A percentile compares a stretch with the other conserved stretches of the same genome.
Conservation (phyloP, 2,797 vertebrate species). For the Urosaurus nigricauda region DNA sequence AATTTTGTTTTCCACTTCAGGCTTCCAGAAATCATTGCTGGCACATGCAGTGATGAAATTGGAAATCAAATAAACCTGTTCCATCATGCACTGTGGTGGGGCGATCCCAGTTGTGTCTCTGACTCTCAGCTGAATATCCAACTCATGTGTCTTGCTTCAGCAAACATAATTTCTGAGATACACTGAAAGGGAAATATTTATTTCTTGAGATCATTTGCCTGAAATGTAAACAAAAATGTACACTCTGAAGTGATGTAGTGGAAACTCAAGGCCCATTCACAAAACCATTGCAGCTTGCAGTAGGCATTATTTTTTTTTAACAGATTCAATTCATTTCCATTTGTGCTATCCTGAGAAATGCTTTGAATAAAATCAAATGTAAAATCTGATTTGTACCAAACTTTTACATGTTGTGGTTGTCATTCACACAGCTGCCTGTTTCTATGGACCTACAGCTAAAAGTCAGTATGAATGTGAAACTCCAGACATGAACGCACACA, state of each 20-base stretch:
- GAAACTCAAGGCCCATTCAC: neutral
- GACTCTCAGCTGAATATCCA: rapidly evolving
- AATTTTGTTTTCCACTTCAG: constrained; percentile 56
- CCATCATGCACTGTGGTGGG: neutral
- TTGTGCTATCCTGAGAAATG: neutral
- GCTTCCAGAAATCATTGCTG: constrained; percentile 38
- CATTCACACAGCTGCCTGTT: neutral
- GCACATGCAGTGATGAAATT: constrained; percentile 10
- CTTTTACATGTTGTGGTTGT: neutral
- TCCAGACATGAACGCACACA: too few species aligned
- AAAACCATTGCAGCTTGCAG: neutral
- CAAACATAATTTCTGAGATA: rapidly evolving
- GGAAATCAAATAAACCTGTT: neutral
- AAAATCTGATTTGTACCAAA: neutral
- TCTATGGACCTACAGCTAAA: neutral
- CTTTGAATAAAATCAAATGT: neutral
- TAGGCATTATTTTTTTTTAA: neutral
- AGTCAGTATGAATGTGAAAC: neutral
- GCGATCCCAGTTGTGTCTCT: constrained; percentile 20
- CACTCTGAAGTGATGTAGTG: neutral
- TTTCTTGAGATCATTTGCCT: neutral
- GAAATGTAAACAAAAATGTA: neutral
- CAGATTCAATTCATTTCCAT: neutral
- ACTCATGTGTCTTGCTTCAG: neutral
- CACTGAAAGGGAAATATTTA: neutral